Base-by-base conservation (phyloP, 2,797 vertebrate genomes). In the Enteromius mattozi region DNA sequence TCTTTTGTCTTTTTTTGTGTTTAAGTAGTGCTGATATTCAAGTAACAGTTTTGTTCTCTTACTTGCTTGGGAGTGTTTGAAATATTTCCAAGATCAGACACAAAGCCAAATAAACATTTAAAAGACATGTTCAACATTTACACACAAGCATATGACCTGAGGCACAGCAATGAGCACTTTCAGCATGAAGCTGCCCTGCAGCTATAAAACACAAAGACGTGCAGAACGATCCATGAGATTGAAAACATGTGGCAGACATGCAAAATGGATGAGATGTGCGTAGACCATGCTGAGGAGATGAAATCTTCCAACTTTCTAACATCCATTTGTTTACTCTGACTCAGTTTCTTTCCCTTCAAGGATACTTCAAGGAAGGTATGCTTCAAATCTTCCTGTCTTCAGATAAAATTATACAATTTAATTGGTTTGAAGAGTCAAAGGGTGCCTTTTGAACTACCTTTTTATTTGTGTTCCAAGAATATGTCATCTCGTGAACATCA, bases 171-270 rank as follows among this genome's bases (percentile, higher is more conserved):
- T 76, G 12, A 70, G 83, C 42, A 24, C 33, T 54, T 83, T 79
- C 88, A 89, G 88, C 27, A 65, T 91, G 16, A 27, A 81, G n/a
- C 24, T 6, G 42, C 70, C 84, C 83, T 74, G 19, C 83, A 85
- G 86, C 91, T 78, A 84, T 87, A 89, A 93, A 93, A 88, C 91
- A 90, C 90, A 88, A 90, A 91, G 91, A 90, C 89, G 85, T 88
- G 86, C 85, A 87, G 90, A 90, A 88, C 87, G 86, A 89, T 85
- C 79, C 72, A 56, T 76, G 88, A 88, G 90, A 95, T 92, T 92
- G 83, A 89, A 94, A 94, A 92, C 94, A 95, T 91, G 88, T 94
- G 94, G 68, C 27, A 87, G 89, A 92, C 88, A 89, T 85, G 86
- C 85, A 91, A 92, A 91, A 94, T 61, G 24, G 88, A 93, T 89